Conservation (phyloP, 2,113 vertebrate species). For the Phycodurus eques region DNA sequence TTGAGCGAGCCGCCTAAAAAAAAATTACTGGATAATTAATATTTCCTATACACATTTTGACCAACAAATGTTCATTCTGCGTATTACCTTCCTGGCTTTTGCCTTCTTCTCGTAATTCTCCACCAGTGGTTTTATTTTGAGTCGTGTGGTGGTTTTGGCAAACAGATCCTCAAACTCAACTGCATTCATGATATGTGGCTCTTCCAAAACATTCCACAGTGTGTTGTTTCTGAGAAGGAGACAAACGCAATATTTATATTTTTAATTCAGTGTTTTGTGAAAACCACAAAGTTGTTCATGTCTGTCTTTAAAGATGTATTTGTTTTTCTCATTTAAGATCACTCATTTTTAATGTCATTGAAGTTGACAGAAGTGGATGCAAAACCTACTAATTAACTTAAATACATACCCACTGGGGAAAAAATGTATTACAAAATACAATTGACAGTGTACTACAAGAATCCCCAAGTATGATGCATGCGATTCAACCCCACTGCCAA, state of each 20-base stretch:
- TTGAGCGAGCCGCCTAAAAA: conserved; percentile 3
- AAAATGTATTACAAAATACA: too few species aligned
- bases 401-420: too few species aligned
- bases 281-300: neutral
- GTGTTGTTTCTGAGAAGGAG: conserved; percentile 61
- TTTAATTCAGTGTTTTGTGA: neutral
- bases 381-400: too few species aligned
- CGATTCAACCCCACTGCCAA: too few species aligned
- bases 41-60: neutral
- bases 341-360: neutral
- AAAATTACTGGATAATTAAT: neutral
- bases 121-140: conserved; percentile 88
- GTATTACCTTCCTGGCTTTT: conserved; percentile 84
- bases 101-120: conserved; percentile 85
- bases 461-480: too few species aligned
- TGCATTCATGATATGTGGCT: conserved; percentile 82
- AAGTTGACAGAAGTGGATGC: neutral
- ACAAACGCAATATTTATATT: neutral
- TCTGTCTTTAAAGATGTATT: neutral
- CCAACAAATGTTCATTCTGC: neutral
- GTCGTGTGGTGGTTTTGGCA: conserved; percentile 82
- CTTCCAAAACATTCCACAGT: conserved; percentile 87
- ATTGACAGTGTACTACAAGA: too few species aligned
- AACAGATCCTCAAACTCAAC: conserved; percentile 93
- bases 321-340: neutral